Base-by-base conservation (phyloP, 2,113 vertebrate species). In the Salvelinus sp. region DNA sequence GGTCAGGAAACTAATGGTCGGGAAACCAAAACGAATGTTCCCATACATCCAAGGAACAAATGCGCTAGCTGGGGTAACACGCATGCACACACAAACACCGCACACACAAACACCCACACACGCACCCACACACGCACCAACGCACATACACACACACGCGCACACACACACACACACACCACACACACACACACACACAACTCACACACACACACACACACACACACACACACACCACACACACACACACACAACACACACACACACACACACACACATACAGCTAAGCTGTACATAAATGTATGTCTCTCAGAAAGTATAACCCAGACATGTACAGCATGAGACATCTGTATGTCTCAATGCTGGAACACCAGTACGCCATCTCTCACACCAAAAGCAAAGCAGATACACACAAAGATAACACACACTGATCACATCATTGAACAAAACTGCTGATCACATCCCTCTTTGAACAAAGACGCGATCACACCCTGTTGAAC, bases 301-400 rank as follows among this genome's bases (percentile, higher is more conserved):
- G 25, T 13, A 25, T 27, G 5, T 9, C 14, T 27, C 50, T 25
- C 54, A 71, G 60, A 54, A n/a, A 7, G 58, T 23, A 54, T 22
- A 18, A 38, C 48, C 13, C 20, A 16, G 50, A 47, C 48, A 18
- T 58, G 16, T 66, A 47, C 65, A 64, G 30, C 30, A 30, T 30
- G 18, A 30, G 30, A 33, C 22, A 83, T 86, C 60, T 76, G 73
- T 87, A 82, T 77, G 79, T 74, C 79, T 82, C 83, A 81, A 79
- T 25, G 25, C 47, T 18, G 16, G 50, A 5, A 18, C 50, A 54
- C 50, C 16, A 18, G 50, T 14, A 18, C 13, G 50, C 3, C 50
- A 54, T 18, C 16, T 54, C 3, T 18, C 50, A 14, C 12, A 54
- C 14, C 14, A 14, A 54, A 54, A 16, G 50, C 14, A 14, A 54